Evolutionary conservation across 2,888 invertebrate species (phyloP).

Genomic region (Trissoscelio sp.): DNA sequence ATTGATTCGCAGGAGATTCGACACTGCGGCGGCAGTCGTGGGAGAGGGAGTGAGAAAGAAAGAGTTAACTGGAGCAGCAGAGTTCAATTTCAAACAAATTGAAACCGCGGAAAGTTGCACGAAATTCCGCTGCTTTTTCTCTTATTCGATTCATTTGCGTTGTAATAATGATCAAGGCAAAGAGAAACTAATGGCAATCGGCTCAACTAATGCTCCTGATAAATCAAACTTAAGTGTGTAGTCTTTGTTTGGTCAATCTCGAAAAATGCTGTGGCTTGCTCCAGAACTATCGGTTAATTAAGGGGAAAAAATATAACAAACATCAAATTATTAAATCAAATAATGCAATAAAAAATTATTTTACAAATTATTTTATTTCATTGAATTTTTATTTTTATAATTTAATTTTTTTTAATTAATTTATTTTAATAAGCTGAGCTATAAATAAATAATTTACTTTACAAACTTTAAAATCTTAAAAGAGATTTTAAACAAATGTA

Average conservation of each 20-base stretch:
- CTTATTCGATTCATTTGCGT: conserved; percentile 28
- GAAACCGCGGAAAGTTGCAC: conserved; percentile 44
- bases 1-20: conserved; percentile 49
- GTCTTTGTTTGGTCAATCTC: neutral
- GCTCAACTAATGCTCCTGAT: neutral
- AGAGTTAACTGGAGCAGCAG: conserved; percentile 52
- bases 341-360: too few species aligned
- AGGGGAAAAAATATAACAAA: too few species aligned
- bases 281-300: neutral
- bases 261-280: neutral
- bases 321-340: too few species aligned
- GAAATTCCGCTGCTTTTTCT: conserved; percentile 31
- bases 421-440: too few species aligned
- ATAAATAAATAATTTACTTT: too few species aligned
- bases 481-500: too few species aligned
- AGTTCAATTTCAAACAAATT: conserved; percentile 56
- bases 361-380: too few species aligned
- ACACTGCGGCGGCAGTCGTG: neutral
- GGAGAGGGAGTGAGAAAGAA: conserved; percentile 2
- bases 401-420: too few species aligned
- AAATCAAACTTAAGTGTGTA: neutral
- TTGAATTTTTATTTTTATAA: too few species aligned
- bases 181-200: neutral
- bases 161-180: conserved; percentile 14
- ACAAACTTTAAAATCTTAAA: too few species aligned